Evolutionary conservation across 2,797 vertebrate species (phyloP).

Genomic region (Odontamblyopus lacepedii): DNA sequence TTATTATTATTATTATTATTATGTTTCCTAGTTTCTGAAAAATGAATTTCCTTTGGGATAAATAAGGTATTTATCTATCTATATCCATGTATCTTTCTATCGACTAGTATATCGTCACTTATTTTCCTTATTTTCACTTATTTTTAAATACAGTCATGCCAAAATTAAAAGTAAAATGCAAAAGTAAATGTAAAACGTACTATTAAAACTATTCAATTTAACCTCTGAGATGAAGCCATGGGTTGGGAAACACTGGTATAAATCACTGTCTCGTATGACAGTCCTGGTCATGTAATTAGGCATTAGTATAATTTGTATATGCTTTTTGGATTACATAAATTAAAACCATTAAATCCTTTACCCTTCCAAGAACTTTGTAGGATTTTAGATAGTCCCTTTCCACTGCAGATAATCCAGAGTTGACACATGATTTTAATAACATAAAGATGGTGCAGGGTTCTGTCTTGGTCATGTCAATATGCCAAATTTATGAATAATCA

Average conservation of each 20-base stretch:
- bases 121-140: too few species aligned
- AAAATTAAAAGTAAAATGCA: too few species aligned
- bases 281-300: not conserved
- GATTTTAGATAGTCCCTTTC: not conserved
- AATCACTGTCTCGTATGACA: not conserved
- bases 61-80: too few species aligned
- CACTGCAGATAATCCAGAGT: constrained; percentile 3
- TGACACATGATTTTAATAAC: constrained; percentile 25
- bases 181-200: too few species aligned
- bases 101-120: too few species aligned
- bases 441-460: constrained; percentile 36
- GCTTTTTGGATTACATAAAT: not conserved
- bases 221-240: too few species aligned
- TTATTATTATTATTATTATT: too few species aligned
- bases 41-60: too few species aligned
- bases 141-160: too few species aligned
- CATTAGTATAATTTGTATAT: not conserved
- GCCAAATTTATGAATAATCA: constrained; percentile 69
- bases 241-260: not conserved
- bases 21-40: too few species aligned
- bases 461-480: constrained; percentile 40
- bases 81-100: too few species aligned
- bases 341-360: not conserved
- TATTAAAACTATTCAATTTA: too few species aligned
- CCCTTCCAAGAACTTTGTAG: not conserved